Evolutionary conservation across 2,888 invertebrate genomes (phyloP), one percentile per base, ranked within the genome.

Genomic region (Acrobasis consociella): DNA sequence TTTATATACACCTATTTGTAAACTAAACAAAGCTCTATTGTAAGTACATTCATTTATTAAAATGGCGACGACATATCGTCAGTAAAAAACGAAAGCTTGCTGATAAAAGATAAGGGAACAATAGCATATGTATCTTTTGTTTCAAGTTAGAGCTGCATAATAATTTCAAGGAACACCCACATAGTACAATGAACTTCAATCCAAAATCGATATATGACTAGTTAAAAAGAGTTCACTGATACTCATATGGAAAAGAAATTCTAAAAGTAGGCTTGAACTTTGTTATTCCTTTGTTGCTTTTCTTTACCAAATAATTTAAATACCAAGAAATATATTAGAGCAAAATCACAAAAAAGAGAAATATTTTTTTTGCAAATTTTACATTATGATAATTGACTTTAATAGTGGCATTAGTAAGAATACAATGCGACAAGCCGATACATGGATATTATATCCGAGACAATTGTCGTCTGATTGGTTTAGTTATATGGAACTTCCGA

Each of bases 391-490:
- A 16, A 49, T 16, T 1, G 16, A 17, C 9, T 17, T 50, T 9
- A 17, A 37, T 13, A 31, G 52, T 16, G 38, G 50, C 49, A 50
- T 37, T 50, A 38, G 49, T 49, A 49, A 1, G 2, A 31, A 46
- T 53, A 61, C 9, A 46, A 61, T 39, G 39, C 46, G 69, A 72
- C 66, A 72, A 76, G 69, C 69, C 73, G 73, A 82, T 79, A 82
- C 77, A 79, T 73, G 70, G 72, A 67, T 71, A 80, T 22, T 22
- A 81, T 82, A 82, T 78, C 77, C 77, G 80, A 87, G 84, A 89
- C 89, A 89, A 89, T 89, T 78, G 77, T 67, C 69, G 69, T 69
- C 80, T 91, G 89, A 90, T 90, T 89, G 87, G 87, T 87, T 90
- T 88, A 87, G 89, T 89, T 89, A 87, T 78, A 86, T 78, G 75